Evolutionary conservation across 2,797 vertebrate species (phyloP), one percentile per base, ranked within the genome.

Genomic region (Malacoctenus gilli): DNA sequence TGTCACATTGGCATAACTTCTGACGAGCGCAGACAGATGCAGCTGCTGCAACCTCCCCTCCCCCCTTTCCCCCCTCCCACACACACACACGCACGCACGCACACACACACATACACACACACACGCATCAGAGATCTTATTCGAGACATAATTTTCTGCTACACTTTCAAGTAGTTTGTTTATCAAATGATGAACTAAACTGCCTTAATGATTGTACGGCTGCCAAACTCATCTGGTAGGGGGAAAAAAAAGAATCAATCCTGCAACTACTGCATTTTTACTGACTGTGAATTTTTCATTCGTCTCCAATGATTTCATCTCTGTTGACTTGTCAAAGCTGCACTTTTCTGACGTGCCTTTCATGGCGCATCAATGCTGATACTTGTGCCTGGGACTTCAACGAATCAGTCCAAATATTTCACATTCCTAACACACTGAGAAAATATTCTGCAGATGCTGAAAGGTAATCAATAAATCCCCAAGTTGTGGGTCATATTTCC

Each of bases 1-100:
- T 85, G 83, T 85, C 83, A 83, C 70, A 61, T 82, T 84, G 80
- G 79, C 80, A 81, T 46, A 21, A 55, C 78, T 83, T 88, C 81
- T 83, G 77, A 87, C 31, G 35, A 63, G 63, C 72, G 59, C 65
- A 68, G 67, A 40, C 68, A 69, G 58, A 50, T 59, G n/a, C 48
- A 25, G 66, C 65, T 51, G 28, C 66, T 77, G 46, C 46, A 12
- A 63, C n/a, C n/a, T n/a, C n/a, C n/a, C n/a, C n/a, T n/a, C n/a
- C n/a, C n/a, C n/a, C 70, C 59, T n/a, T 36, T 72, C 35, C 66
- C 67, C 55, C 12, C 77, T 4, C n/a, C n/a, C n/a, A n/a, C n/a
- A n/a, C n/a, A n/a, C n/a, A n/a, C n/a, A n/a, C n/a, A n/a, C n/a
- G n/a, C n/a, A n/a, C n/a, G n/a, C n/a, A n/a, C 23, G 4, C 25